Evolutionary conservation across 2,888 invertebrate genomes (phyloP), one percentile per base, ranked within the genome.

Genomic region (Sphecodes monilicornis): DNA sequence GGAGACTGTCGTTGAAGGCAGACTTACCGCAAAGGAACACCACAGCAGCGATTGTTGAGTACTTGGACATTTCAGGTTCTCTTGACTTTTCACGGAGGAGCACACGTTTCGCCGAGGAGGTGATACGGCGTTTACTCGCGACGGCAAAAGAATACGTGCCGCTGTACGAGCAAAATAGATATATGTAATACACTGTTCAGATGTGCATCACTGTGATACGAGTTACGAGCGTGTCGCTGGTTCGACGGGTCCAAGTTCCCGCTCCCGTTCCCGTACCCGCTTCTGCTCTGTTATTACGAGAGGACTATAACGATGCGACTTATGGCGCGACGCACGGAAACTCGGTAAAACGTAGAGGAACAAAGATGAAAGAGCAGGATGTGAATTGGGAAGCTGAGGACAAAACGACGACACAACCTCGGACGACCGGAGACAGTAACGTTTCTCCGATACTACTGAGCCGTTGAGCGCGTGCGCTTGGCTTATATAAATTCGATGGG

Each of bases 401-500:
- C 32, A n/a, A n/a, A n/a, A 26, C n/a, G 39, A 57, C 29, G 2
- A n/a, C 3, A 57, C 36, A 3, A 36, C 32, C 5, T 8, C n/a
- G 13, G 6, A n/a, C 16, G 22, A 66, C 46, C 1, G 13, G 11
- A 3, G 54, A 29, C 22, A 46, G 26, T 66, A 74, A 78, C 68
- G 43, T 60, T 60, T 29, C 69, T 80, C 29, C 32, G 57, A 86
- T 64, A n/a, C n/a, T n/a, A 84, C 86, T 84, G 78, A 84, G 29
- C 22, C 18, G 16, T 1, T 39, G 57, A 26, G 80, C 89, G 90
- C 90, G 64, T 83, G 87, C 86, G 87, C 79, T 66, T 3, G 1
- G 16, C 74, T 90, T 88, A 88, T 90, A 86, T 86, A 86, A 86
- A 76, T 75, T 83, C 80, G 46, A 26, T 29, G 22, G 26, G 43